Conservation (phyloP, 2,113 vertebrate genomes). For the Macrotis lagotis region DNA sequence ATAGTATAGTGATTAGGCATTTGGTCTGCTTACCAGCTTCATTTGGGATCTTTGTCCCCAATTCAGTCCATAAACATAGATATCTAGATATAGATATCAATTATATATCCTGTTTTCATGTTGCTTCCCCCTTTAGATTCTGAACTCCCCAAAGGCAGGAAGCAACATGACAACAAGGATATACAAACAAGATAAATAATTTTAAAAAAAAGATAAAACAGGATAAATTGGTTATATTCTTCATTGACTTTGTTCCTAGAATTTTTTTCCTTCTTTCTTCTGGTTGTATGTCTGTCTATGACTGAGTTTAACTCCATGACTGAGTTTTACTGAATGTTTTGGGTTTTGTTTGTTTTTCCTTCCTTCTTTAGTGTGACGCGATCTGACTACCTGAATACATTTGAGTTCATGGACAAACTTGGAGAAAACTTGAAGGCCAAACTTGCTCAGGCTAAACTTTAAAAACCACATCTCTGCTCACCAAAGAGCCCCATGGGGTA, state of each 20-base stretch:
- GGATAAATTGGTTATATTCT: background rate
- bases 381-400: conserved; percentile 96
- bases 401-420: conserved; percentile 98
- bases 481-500: conserved; percentile 51
- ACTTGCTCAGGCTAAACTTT: conserved; percentile 90
- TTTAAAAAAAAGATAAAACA: too few relatives aligned
- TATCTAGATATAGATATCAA: too few relatives aligned
- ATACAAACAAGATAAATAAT: background rate
- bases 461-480: conserved; percentile 75
- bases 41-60: too few relatives aligned
- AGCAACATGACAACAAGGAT: background rate
- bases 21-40: background rate
- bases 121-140: too few relatives aligned
- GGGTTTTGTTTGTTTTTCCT: conserved; percentile 31
- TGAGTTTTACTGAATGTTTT: conserved; percentile 46
- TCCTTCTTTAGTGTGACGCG: conserved; percentile 85
- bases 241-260: background rate
- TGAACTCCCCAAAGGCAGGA: background rate
- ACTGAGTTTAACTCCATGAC: conserved; percentile 13
- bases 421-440: conserved; percentile 94
- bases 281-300: background rate
- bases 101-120: too few relatives aligned
- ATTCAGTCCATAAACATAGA: too few relatives aligned
- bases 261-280: background rate
- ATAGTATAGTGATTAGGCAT: background rate